Conservation (phyloP, 1,140 invertebrate species). For the Heliconius hermathena region DNA sequence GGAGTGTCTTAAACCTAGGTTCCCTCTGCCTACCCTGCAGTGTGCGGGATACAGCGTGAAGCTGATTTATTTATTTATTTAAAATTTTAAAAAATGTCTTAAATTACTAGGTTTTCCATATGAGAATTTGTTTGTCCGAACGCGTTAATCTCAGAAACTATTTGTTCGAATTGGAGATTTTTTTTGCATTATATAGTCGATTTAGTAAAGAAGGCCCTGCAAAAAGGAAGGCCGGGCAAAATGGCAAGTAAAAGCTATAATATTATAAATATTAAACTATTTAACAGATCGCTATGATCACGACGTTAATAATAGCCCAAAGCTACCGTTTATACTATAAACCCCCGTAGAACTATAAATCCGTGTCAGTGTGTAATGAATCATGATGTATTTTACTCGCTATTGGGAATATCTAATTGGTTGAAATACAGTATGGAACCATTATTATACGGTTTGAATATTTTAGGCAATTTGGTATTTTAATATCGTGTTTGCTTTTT, state of each 20-base stretch:
- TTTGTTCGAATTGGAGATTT: too few relatives aligned
- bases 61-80: too few relatives aligned
- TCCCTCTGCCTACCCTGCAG: too few relatives aligned
- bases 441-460: background rate
- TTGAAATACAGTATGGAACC: background rate
- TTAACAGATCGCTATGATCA: background rate
- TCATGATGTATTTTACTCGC: conserved; percentile 15
- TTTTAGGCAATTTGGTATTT: background rate
- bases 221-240: background rate
- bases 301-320: conserved; percentile 14
- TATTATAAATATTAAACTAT: background rate
- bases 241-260: background rate
- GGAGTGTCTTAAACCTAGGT: too few relatives aligned
- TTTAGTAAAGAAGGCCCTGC: too few relatives aligned
- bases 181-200: too few relatives aligned
- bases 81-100: too few relatives aligned
- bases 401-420: conserved; percentile 28
- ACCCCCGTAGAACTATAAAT: conserved; percentile 20
- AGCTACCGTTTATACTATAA: conserved; percentile 20
- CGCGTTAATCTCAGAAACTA: too few relatives aligned
- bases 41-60: too few relatives aligned
- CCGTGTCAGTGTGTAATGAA: conserved; percentile 18
- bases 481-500: too few relatives aligned
- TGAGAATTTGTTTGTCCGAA: too few relatives aligned
- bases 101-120: too few relatives aligned